A percentile compares a stretch with the other conserved stretches of the same genome.
phyloP scores from a whole-genome alignment of 2,797 vertebrate species.

The Microctenopoma lineatum region DNA sequence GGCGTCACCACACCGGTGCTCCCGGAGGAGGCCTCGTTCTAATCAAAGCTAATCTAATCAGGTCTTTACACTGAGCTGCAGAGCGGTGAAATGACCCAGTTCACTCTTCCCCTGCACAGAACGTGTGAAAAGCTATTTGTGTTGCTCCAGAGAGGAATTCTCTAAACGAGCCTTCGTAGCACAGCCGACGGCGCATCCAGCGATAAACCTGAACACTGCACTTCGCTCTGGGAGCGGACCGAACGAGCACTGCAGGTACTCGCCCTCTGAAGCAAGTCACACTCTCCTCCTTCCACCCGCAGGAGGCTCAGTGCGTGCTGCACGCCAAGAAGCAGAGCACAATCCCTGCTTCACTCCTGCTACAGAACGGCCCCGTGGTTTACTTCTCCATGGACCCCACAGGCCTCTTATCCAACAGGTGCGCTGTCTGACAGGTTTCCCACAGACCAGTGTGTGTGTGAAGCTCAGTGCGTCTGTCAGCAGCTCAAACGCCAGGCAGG shows the following conservation, averaged over 20 bases:
- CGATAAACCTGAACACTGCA: too few species aligned
- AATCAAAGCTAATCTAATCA: slow-evolving; percentile 77
- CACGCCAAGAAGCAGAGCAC: too few species aligned
- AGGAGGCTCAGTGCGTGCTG: too few species aligned
- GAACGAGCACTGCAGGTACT: too few species aligned
- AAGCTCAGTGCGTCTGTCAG: slow-evolving; percentile 16
- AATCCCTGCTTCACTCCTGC: too few species aligned
- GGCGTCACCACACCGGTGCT: slow-evolving; percentile 18
- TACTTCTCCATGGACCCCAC: too few species aligned
- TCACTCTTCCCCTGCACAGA: slow-evolving; percentile 72
- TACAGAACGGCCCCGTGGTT: too few species aligned
- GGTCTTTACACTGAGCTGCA: slow-evolving; percentile 57
- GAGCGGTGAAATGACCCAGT: slow-evolving; percentile 67
- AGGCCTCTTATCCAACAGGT: too few species aligned
- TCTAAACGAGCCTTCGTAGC: slow-evolving; percentile 16
- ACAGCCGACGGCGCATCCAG: not conserved
- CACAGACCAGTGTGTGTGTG: not conserved
- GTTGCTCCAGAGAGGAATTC: slow-evolving; percentile 45
- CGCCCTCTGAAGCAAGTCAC: too few species aligned
- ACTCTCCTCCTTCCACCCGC: too few species aligned
- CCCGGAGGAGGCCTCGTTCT: slow-evolving; percentile 50
- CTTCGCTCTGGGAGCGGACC: too few species aligned
- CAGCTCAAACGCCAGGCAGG: slow-evolving; percentile 22
- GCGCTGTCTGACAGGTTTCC: slow-evolving; percentile 9
- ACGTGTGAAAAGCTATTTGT: slow-evolving; percentile 62